These are phyloP conservation scores for Seriola rivoliana DNA, from an alignment of 2,113 vertebrate species.

Conservation along the genomic window DNA sequence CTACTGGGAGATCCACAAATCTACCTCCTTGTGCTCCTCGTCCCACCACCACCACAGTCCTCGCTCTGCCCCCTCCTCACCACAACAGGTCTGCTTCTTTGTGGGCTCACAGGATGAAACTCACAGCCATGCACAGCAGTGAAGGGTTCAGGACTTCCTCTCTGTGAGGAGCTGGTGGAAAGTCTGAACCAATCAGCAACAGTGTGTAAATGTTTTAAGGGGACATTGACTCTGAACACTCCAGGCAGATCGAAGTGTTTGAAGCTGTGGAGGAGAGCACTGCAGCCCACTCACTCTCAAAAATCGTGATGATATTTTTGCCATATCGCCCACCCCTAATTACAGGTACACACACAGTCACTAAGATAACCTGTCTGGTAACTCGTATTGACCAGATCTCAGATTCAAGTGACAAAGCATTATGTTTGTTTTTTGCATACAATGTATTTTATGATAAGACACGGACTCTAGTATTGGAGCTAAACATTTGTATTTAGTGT, in stretches of 20 bases:
- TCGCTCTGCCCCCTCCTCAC: slow-evolving; percentile 28
- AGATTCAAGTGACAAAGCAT: no score
- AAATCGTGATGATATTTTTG: no score
- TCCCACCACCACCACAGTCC: background rate
- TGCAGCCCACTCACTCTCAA: no score
- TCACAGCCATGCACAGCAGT: background rate
- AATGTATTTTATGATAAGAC: no score
- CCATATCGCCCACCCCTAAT: background rate
- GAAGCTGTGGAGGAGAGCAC: no score
- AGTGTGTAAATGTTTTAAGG: background rate
- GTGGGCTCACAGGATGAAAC: slow-evolving; percentile 63
- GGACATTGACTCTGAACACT: slow-evolving; percentile 33
- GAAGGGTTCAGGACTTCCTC: background rate
- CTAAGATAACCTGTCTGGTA: no score
- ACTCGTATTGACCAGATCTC: no score
- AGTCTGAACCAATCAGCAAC: background rate
- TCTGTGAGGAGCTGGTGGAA: background rate
- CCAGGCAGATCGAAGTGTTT: background rate
- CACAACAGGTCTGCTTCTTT: slow-evolving; percentile 72
- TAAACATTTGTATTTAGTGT: no score
- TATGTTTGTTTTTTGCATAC: no score
- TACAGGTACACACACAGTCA: background rate
- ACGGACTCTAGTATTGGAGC: no score
- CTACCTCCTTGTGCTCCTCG: slow-evolving; percentile 20
- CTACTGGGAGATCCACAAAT: slow-evolving; percentile 82